Base-by-base conservation (phyloP, 1,140 invertebrate species). In the Leptopilina boulardi region DNA sequence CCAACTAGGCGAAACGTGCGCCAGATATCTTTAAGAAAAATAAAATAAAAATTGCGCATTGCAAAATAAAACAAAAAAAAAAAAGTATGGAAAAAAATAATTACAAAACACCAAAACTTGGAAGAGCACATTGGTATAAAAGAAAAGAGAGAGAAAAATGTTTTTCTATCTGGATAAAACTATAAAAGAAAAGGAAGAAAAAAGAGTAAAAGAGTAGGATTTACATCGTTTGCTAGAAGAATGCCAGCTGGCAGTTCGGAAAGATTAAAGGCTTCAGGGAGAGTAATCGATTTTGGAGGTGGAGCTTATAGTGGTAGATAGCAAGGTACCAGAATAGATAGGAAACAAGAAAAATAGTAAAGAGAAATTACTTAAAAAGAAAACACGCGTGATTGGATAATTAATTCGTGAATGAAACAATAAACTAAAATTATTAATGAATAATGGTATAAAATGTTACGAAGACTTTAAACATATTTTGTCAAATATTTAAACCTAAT, bases 151-250 rank as follows among this genome's bases (percentile, higher is more conserved):
- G 9, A 26, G 23, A 59, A 26, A 66, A 66, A 30, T 66, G 59
- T 66, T 66, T 66, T 66, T 30, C 59, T 66, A 66, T 66, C 59
- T n/a, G 59, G 23, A 34, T 66, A 66, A 66, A 66, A 66, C 23
- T 66, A 30, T 66, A 66, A 30, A 26, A 13, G n/a, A 30, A 66
- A 66, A 34, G 26, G 23, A 26, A 26, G 21, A 15, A 66, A 66
- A 18, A 66, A 23, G 6, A 23, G 13, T 6, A n/a, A 15, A 66
- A n/a, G 13, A 66, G 26, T 26, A 66, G 23, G 59, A 66, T 66
- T 66, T 66, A 66, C 59, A 66, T 66, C 59, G 23, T 66, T 66
- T n/a, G 26, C 59, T 66, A 66, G 59, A 66, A 66, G 59, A 66
- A 66, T 66, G 21, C 59, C 59, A 66, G 26, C 59, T 66, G 59